Conservation (phyloP, 2,797 vertebrate species). For the Microcaecilia unicolor region DNA sequence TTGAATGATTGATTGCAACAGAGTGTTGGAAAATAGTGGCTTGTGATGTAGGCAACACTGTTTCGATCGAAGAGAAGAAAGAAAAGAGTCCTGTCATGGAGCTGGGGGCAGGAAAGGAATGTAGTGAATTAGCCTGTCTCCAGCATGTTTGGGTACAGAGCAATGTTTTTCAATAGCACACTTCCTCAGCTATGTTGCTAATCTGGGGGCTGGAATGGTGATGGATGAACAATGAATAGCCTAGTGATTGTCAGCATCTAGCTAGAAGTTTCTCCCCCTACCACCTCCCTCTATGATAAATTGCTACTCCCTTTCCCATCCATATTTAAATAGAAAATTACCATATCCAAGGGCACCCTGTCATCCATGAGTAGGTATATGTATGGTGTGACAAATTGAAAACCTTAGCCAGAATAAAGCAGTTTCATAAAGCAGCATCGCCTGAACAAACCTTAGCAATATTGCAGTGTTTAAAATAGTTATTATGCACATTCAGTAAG, state of each 20-base stretch:
- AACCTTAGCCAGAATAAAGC: conserved; percentile 31
- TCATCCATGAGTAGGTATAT: conserved; percentile 37
- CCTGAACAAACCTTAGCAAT: conserved; percentile 34
- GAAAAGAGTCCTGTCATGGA: no score
- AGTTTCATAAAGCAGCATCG: no score
- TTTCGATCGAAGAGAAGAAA: accelerated
- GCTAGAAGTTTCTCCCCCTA: no score
- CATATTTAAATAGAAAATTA: conserved; percentile 31
- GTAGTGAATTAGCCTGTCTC: no score
- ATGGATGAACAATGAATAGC: no score
- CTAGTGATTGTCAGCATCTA: no score
- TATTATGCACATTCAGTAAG: conserved; percentile 29
- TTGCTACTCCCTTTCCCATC: conserved; percentile 19
- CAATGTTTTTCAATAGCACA: no score
- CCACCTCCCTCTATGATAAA: conserved; percentile 17
- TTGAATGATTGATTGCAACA: no score
- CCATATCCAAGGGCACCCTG: conserved; percentile 47
- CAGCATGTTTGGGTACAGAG: no score
- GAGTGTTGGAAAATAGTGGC: accelerated
- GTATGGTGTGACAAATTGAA: conserved; percentile 42
- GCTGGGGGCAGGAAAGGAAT: no score
- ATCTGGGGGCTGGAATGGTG: no score
- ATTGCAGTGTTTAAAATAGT: conserved; percentile 35
- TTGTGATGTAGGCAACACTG: accelerated
- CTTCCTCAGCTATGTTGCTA: no score